phyloP scores from a whole-genome alignment of 2,113 vertebrate genomes.

The Trachemys scripta region DNA sequence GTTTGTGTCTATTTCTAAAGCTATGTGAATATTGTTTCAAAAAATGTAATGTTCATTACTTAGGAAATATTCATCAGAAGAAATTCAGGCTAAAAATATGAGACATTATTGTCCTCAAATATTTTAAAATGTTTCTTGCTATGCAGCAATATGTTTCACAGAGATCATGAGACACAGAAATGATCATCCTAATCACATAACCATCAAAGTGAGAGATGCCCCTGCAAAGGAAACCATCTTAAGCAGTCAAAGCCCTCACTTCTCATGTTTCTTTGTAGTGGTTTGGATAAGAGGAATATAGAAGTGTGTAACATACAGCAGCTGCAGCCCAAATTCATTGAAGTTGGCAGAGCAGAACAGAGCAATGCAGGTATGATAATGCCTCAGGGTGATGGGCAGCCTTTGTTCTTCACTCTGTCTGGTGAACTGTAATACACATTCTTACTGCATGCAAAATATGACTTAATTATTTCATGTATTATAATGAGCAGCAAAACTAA shows the following conservation, averaged over 20 bases:
- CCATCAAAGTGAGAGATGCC: constrained; percentile 1
- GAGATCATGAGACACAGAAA: not conserved
- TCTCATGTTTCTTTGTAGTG: not conserved
- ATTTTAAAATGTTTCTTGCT: not conserved
- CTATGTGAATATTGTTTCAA: not conserved
- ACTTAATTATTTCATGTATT: not conserved
- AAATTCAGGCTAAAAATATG: not conserved
- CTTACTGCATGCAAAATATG: not conserved
- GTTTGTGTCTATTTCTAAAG: not conserved
- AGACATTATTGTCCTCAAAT: not conserved
- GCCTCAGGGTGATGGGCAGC: not conserved
- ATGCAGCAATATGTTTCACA: not conserved
- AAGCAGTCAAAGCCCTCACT: not conserved
- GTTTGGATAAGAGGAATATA: not conserved
- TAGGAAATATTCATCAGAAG: not conserved
- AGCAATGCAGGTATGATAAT: not conserved
- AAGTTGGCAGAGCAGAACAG: constrained; percentile 5
- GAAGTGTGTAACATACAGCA: not conserved
- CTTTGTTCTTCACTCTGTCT: not conserved
- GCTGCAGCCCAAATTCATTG: constrained; percentile 15
- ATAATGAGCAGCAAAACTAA: not conserved
- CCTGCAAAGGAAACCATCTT: not conserved
- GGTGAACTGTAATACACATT: not conserved
- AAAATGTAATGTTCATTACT: not conserved
- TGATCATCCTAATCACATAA: not conserved